Conservation (phyloP, 2,113 vertebrate genomes). For the Nesoenas mayeri region DNA sequence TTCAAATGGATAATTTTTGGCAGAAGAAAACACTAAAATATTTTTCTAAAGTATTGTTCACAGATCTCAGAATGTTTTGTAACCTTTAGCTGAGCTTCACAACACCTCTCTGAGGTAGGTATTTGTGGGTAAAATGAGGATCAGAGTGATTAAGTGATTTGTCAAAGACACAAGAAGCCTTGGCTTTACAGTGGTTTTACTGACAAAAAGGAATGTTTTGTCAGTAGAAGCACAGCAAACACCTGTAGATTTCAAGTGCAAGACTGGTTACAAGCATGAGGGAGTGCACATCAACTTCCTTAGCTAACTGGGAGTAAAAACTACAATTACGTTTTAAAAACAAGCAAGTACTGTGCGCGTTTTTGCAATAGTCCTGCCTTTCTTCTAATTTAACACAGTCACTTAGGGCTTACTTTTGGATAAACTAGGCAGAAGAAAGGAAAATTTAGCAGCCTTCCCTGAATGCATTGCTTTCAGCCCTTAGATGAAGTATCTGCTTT, state of each 20-base stretch:
- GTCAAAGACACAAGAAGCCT: background rate
- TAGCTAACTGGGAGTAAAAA: background rate
- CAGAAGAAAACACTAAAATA: background rate
- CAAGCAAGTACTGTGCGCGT: background rate
- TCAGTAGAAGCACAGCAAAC: background rate
- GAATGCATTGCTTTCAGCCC: background rate
- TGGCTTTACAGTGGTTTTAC: background rate
- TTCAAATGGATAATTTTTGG: background rate
- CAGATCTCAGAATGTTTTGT: background rate
- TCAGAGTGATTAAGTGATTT: background rate
- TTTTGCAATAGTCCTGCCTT: background rate
- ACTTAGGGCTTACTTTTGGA: background rate
- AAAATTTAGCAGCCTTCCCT: background rate
- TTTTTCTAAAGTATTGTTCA: background rate
- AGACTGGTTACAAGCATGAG: fast-evolving
- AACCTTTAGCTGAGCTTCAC: background rate
- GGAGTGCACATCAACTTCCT: background rate
- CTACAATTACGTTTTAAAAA: background rate
- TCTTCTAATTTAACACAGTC: background rate
- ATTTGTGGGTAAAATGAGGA: background rate
- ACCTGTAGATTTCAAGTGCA: background rate
- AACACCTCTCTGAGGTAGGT: background rate
- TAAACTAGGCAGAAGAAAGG: background rate
- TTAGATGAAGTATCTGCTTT: background rate
- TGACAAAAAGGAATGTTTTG: background rate